Percentiles rank a stretch among this genome's conserved stretches.
These are phyloP conservation scores for Nephrocerus scutellatus DNA, from an alignment of 2,888 invertebrate species.

Conservation along the genomic window DNA sequence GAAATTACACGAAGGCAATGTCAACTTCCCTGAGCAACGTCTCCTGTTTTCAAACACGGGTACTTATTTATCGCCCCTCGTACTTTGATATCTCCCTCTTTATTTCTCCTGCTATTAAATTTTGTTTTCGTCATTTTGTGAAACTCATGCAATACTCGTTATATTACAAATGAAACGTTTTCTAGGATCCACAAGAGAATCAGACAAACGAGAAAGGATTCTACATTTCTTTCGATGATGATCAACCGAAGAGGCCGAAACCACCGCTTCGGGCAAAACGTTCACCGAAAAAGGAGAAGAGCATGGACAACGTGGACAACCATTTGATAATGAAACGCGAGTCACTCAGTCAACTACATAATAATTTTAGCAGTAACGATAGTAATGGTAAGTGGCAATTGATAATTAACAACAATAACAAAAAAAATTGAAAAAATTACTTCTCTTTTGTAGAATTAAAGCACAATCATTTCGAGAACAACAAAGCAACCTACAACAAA, in stretches of 20 bases:
- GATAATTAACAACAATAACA: constrained; percentile 26
- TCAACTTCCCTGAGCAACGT: too few relatives aligned
- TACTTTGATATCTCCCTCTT: too few relatives aligned
- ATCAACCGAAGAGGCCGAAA: constrained; percentile 80
- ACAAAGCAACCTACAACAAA: constrained; percentile 43
- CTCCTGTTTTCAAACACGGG: too few relatives aligned
- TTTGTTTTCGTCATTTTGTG: constrained; percentile 1
- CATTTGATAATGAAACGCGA: constrained; percentile 34
- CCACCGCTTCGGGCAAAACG: constrained; percentile 74
- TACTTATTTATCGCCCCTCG: too few relatives aligned
- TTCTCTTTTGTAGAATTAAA: background rate
- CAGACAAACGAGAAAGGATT: constrained; percentile 69
- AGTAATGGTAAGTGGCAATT: constrained; percentile 23
- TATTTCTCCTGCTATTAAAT: background rate
- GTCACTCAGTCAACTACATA: constrained; percentile 46
- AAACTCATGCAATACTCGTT: too few relatives aligned
- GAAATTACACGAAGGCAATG: too few relatives aligned
- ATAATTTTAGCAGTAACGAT: constrained; percentile 49
- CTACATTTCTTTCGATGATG: constrained; percentile 89
- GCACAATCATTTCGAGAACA: constrained; percentile 25
- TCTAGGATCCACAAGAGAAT: constrained; percentile 47
- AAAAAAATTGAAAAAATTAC: constrained; percentile 24
- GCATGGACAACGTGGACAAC: constrained; percentile 39
- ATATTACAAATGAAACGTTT: too few relatives aligned
- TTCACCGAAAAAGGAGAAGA: constrained; percentile 69